phyloP scores from a whole-genome alignment of 2,888 invertebrate species.

The Teinopalpus imperialis region DNA sequence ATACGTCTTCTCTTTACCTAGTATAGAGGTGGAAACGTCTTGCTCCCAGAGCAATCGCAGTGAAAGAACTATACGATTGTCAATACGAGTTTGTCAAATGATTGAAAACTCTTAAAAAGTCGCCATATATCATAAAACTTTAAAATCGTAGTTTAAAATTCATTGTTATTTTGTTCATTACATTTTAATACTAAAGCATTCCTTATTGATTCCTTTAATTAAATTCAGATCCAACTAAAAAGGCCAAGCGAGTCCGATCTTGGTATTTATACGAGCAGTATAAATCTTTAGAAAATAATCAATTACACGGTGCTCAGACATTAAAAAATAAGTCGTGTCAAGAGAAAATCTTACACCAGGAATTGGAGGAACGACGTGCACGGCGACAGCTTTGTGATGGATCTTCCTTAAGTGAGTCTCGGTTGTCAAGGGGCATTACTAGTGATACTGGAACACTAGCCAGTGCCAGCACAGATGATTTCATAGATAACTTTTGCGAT shows the following conservation, averaged over 20 bases:
- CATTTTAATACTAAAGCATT: too few relatives aligned
- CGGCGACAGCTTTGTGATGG: slow-evolving; percentile 55
- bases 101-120: too few relatives aligned
- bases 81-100: too few relatives aligned
- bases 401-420: slow-evolving; percentile 45
- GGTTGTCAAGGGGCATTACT: slow-evolving; percentile 34
- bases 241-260: slow-evolving; percentile 62
- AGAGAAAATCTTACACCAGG: slow-evolving; percentile 56
- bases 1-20: too few relatives aligned
- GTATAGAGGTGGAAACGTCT: too few relatives aligned
- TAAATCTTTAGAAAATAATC: slow-evolving; percentile 63
- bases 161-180: too few relatives aligned
- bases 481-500: slow-evolving; percentile 57
- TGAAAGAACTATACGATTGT: too few relatives aligned
- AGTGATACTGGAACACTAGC: slow-evolving; percentile 37
- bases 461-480: slow-evolving; percentile 49
- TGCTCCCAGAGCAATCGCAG: too few relatives aligned
- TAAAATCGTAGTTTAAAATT: too few relatives aligned
- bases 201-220: neutral
- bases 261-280: slow-evolving; percentile 75
- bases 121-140: too few relatives aligned
- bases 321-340: slow-evolving; percentile 59
- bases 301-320: slow-evolving; percentile 57
- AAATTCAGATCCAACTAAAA: slow-evolving; percentile 57
- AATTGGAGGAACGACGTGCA: slow-evolving; percentile 56